phyloP scores from a whole-genome alignment of 2,888 invertebrate species.

The Ptilodon capucinus region DNA sequence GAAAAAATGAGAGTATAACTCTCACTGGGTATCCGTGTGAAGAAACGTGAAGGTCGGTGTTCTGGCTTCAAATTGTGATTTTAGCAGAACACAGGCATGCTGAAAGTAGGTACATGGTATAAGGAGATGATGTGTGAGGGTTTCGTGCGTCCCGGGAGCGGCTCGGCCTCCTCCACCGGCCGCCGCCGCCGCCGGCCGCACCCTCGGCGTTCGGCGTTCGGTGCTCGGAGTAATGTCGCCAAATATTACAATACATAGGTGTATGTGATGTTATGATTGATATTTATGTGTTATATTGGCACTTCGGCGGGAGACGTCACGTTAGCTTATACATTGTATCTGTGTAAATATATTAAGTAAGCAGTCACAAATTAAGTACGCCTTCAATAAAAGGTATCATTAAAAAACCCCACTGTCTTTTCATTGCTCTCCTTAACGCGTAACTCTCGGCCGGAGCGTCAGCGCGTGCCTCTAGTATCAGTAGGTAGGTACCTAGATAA shows the following conservation, averaged over 20 bases:
- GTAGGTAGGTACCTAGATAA: no score
- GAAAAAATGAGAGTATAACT: no score
- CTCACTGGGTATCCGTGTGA: no score
- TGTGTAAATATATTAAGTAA: conserved; percentile 67
- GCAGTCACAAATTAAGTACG: conserved; percentile 47
- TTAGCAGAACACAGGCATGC: no score
- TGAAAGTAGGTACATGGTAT: background rate
- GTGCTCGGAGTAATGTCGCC: conserved; percentile 7
- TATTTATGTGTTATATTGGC: conserved; percentile 38
- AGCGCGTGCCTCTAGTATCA: no score
- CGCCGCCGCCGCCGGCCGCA: background rate
- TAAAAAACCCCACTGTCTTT: conserved; percentile 21
- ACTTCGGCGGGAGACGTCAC: conserved; percentile 19
- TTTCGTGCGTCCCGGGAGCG: background rate
- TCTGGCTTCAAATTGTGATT: no score
- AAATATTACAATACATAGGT: conserved; percentile 16
- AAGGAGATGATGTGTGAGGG: background rate
- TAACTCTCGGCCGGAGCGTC: no score
- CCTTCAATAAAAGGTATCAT: conserved; percentile 55
- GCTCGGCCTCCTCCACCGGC: background rate
- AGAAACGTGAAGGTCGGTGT: no score
- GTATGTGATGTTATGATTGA: conserved; percentile 46
- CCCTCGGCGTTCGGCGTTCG: background rate
- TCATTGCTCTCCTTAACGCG: background rate
- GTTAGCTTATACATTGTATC: conserved; percentile 35